phyloP scores from a whole-genome alignment of 2,113 vertebrate genomes.

The Stercorarius parasiticus region DNA sequence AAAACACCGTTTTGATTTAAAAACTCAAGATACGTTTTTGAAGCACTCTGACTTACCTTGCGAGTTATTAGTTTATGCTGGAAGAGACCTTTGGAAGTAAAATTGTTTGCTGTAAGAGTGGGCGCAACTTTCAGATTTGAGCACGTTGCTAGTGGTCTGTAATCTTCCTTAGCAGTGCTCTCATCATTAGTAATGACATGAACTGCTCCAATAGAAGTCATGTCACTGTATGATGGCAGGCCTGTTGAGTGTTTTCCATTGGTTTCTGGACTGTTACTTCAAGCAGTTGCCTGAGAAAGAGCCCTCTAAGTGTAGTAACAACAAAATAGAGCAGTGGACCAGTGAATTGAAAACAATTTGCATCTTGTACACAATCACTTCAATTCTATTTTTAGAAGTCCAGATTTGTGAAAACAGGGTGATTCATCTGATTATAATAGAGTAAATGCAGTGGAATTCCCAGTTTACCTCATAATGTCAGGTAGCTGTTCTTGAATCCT shows the following conservation, averaged over 20 bases:
- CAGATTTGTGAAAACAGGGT: accelerated
- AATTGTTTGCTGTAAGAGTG: background rate
- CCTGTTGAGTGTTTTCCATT: background rate
- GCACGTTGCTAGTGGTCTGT: accelerated
- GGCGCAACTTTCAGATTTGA: background rate
- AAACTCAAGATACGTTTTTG: accelerated
- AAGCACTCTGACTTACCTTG: background rate
- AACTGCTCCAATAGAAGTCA: accelerated
- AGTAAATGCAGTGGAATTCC: background rate
- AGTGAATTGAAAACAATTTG: background rate
- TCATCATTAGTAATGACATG: accelerated
- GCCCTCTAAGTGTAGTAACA: background rate
- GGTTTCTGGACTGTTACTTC: background rate
- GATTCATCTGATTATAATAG: background rate
- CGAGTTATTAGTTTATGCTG: background rate
- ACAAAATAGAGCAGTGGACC: background rate
- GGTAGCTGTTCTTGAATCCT: background rate
- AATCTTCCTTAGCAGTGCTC: too few relatives aligned
- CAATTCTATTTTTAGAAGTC: background rate
- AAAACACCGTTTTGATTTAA: too few relatives aligned
- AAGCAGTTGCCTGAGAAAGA: background rate
- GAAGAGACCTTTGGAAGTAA: background rate
- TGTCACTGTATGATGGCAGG: accelerated
- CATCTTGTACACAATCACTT: background rate
- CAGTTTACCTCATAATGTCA: accelerated